Conservation (phyloP, 1,140 invertebrate genomes). For the Bombus polaris region DNA sequence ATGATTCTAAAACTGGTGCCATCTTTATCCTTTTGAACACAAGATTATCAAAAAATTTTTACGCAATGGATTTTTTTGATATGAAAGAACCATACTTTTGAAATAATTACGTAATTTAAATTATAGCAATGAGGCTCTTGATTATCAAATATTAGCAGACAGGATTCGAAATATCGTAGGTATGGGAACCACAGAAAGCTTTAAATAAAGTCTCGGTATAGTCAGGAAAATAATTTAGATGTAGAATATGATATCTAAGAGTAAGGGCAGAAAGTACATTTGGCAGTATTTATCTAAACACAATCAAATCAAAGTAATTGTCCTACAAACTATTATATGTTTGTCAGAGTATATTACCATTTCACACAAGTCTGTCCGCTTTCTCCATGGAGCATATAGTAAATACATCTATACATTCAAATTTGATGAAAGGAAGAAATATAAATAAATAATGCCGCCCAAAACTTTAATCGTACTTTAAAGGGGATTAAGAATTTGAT, state of each 20-base stretch:
- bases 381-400: conserved; percentile 5
- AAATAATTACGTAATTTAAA: conserved; percentile 38
- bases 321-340: conserved; percentile 58
- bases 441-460: conserved; percentile 2
- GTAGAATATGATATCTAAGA: conserved; percentile 47
- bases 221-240: conserved; percentile 42
- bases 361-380: conserved; percentile 57
- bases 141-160: conserved; percentile 37
- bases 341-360: conserved; percentile 65
- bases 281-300: conserved; percentile 60
- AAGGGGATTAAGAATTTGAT: neutral
- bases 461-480: conserved; percentile 21
- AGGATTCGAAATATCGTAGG: conserved; percentile 28
- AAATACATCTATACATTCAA: conserved; percentile 1
- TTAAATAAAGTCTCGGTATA: conserved; percentile 40
- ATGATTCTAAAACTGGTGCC: conserved; percentile 46
- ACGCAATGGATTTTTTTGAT: neutral
- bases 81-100: conserved; percentile 3
- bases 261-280: conserved; percentile 52
- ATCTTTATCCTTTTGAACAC: conserved; percentile 21
- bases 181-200: conserved; percentile 25
- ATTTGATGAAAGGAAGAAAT: conserved; percentile 3
- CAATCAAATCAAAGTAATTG: conserved; percentile 56
- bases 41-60: conserved; percentile 1
- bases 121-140: conserved; percentile 25